These are phyloP conservation scores for Cataglyphis hispanica DNA, from an alignment of 1,140 invertebrate species.

Conservation along the genomic window DNA sequence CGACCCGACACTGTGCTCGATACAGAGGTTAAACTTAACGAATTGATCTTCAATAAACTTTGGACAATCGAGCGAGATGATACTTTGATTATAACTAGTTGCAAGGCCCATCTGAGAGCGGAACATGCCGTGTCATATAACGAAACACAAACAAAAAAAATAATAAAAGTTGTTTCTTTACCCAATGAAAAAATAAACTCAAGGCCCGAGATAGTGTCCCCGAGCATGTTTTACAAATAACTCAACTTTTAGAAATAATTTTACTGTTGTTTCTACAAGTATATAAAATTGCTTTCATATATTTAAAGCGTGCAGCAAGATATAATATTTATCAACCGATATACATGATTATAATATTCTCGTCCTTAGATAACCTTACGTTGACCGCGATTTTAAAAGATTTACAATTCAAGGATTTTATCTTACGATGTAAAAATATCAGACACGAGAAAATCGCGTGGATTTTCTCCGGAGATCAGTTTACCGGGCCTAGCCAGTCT, in stretches of 20 bases:
- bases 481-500: conserved; percentile 32
- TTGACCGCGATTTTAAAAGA: conserved; percentile 8
- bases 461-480: conserved; percentile 37
- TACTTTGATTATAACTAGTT: conserved; percentile 49
- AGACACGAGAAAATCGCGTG: conserved; percentile 20
- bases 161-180: conserved; percentile 13
- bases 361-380: neutral
- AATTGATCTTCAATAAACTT: conserved; percentile 58
- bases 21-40: conserved; percentile 58
- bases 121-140: neutral
- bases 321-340: neutral
- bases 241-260: conserved; percentile 31
- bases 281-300: neutral
- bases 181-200: neutral
- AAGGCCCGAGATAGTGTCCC: neutral
- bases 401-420: neutral
- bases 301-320: conserved; percentile 6
- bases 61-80: conserved; percentile 17
- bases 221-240: conserved; percentile 23
- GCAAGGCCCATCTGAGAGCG: conserved; percentile 32
- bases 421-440: conserved; percentile 20
- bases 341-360: conserved; percentile 1
- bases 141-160: conserved; percentile 27
- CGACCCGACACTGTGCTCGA: conserved; percentile 17
- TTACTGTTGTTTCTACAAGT: neutral